Evolutionary conservation across 2,888 invertebrate genomes (phyloP).

Genomic region (Tetramorium bicarinatum): DNA sequence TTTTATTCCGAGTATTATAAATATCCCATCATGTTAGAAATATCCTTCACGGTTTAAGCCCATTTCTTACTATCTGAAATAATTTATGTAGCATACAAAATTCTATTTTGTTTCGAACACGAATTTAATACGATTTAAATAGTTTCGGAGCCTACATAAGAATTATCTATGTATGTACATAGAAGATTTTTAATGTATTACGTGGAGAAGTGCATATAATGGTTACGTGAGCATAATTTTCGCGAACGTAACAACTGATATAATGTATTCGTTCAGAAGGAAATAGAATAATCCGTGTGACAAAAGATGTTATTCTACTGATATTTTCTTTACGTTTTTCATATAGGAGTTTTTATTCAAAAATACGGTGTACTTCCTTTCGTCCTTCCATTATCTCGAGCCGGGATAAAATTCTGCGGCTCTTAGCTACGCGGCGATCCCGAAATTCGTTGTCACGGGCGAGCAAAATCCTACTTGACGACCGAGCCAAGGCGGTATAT

Average conservation of each 20-base stretch:
- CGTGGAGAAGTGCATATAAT: background rate
- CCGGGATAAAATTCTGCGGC: slow-evolving; percentile 47
- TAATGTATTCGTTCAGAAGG: background rate
- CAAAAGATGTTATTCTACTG: background rate
- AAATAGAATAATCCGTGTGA: background rate
- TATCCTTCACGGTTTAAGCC: background rate
- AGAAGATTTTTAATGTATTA: background rate
- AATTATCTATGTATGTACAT: too few relatives aligned
- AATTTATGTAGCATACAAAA: slow-evolving; percentile 1
- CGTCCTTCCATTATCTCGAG: slow-evolving; percentile 49
- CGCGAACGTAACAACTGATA: too few relatives aligned
- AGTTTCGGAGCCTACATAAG: background rate
- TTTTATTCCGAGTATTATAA: slow-evolving; percentile 1
- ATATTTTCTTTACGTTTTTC: background rate
- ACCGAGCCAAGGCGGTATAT: slow-evolving; percentile 43
- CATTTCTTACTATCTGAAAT: background rate
- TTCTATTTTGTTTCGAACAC: background rate
- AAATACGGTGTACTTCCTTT: background rate
- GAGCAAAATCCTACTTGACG: slow-evolving; percentile 52
- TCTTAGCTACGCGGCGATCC: slow-evolving; percentile 56
- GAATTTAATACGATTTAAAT: background rate
- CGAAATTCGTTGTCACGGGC: slow-evolving; percentile 70
- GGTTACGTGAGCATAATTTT: background rate
- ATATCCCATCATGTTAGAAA: background rate
- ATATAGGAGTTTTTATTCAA: background rate